phyloP scores from a whole-genome alignment of 1,140 invertebrate species.

The Drosophila nannoptera region DNA sequence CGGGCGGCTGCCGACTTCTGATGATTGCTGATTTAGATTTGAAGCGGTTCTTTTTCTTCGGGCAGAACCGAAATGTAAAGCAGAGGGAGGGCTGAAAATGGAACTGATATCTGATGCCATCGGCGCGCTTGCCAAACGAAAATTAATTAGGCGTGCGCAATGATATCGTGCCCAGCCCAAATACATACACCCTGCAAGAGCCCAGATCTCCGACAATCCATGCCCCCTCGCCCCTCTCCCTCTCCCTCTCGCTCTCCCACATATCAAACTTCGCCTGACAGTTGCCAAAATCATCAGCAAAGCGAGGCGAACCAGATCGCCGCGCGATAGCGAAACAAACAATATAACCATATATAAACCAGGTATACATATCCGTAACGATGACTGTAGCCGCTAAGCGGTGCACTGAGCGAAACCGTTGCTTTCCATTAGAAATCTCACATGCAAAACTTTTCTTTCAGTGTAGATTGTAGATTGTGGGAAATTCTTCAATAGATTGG shows the following conservation, averaged over 20 bases:
- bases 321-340: constrained; percentile 36
- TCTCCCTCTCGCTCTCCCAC: no score
- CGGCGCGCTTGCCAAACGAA: constrained; percentile 40
- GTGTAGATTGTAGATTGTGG: no score
- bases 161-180: constrained; percentile 30
- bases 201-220: not conserved
- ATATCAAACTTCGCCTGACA: not conserved
- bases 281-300: constrained; percentile 50
- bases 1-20: constrained; percentile 7
- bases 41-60: not conserved
- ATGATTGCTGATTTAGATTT: constrained; percentile 41
- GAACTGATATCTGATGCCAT: constrained; percentile 55
- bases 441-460: not conserved
- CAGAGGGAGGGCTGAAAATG: constrained; percentile 16
- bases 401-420: not conserved
- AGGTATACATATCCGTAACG: constrained; percentile 1
- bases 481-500: no score
- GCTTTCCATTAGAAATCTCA: not conserved
- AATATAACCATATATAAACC: constrained; percentile 22
- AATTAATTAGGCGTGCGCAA: constrained; percentile 67
- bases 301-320: constrained; percentile 24
- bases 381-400: not conserved
- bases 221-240: not conserved
- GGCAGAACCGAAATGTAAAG: not conserved
- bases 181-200: not conserved